These are phyloP conservation scores for Venustaconcha ellipsiformis DNA, from an alignment of 1,140 invertebrate genomes.

Conservation along the genomic window DNA sequence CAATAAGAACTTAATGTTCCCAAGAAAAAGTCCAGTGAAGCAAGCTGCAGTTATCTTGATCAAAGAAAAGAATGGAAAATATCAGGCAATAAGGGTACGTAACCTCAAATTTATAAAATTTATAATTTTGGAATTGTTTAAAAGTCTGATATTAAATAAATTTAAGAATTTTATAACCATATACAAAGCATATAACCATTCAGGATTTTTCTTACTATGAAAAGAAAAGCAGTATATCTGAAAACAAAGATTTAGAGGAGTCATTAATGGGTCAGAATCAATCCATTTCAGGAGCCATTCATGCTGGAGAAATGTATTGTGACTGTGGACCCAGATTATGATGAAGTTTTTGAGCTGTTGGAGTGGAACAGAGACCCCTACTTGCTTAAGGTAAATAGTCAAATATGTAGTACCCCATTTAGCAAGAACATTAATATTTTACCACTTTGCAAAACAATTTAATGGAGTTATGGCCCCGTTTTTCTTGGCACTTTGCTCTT, in stretches of 20 bases:
- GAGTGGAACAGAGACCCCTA: constrained; percentile 93
- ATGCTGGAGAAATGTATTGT: constrained; percentile 91
- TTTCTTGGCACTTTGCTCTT: background rate
- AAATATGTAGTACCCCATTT: background rate
- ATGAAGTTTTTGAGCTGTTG: constrained; percentile 96
- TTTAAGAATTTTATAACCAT: too few species aligned
- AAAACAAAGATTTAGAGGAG: background rate
- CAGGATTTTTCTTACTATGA: too few species aligned
- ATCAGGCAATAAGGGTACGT: constrained; percentile 82
- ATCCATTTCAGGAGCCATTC: constrained; percentile 80
- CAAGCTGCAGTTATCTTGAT: constrained; percentile 89
- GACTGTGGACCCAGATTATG: constrained; percentile 83
- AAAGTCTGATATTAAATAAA: too few species aligned
- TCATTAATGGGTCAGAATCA: constrained; percentile 2
- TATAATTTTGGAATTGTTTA: background rate
- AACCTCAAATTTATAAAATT: background rate
- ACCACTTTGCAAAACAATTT: background rate
- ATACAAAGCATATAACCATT: too few species aligned
- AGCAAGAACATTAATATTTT: background rate
- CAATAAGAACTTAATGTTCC: constrained; percentile 71
- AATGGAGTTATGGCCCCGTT: background rate
- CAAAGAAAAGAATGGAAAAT: constrained; percentile 90
- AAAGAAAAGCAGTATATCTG: background rate
- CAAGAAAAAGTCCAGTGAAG: constrained; percentile 80
- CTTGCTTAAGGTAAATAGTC: constrained; percentile 86